Percentiles rank a stretch among this genome's conserved stretches.
These are phyloP conservation scores for Philonicus albiceps DNA, from an alignment of 2,888 invertebrate genomes.

Conservation along the genomic window DNA sequence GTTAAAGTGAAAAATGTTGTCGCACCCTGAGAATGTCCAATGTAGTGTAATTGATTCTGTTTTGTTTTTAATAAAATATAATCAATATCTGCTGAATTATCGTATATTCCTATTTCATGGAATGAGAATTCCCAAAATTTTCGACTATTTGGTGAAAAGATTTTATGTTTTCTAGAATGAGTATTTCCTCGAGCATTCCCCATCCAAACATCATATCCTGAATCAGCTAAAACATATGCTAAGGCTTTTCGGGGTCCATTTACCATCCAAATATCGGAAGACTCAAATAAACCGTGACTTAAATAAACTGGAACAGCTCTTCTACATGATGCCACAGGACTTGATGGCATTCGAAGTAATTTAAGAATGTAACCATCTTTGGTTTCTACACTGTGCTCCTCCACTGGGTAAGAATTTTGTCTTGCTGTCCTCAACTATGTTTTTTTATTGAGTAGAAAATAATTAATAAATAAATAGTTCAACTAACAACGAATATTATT, in stretches of 20 bases:
- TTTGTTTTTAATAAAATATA: constrained; percentile 64
- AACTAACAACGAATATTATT: too few species aligned
- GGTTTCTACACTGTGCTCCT: constrained; percentile 76
- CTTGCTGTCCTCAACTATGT: not conserved
- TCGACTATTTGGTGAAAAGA: constrained; percentile 53
- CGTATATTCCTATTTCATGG: constrained; percentile 64
- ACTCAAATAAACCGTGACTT: constrained; percentile 52
- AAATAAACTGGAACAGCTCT: constrained; percentile 20
- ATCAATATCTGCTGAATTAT: constrained; percentile 72
- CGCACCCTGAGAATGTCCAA: constrained; percentile 71
- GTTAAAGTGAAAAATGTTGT: constrained; percentile 65
- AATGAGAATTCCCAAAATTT: constrained; percentile 68
- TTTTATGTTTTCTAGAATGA: constrained; percentile 67
- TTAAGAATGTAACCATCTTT: constrained; percentile 84
- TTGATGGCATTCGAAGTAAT: constrained; percentile 80
- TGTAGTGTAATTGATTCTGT: constrained; percentile 66
- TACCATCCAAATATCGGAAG: constrained; percentile 76
- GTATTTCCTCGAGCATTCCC: constrained; percentile 73
- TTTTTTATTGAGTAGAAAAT: not conserved
- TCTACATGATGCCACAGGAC: constrained; percentile 51
- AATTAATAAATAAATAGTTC: not conserved
- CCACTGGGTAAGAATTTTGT: constrained; percentile 70
- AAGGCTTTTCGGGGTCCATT: constrained; percentile 72
- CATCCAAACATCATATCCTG: constrained; percentile 69
- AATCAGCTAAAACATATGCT: constrained; percentile 64